phyloP scores from a whole-genome alignment of 35 echinoderm and acorn worm species.

The Holothuria glaberrima region DNA sequence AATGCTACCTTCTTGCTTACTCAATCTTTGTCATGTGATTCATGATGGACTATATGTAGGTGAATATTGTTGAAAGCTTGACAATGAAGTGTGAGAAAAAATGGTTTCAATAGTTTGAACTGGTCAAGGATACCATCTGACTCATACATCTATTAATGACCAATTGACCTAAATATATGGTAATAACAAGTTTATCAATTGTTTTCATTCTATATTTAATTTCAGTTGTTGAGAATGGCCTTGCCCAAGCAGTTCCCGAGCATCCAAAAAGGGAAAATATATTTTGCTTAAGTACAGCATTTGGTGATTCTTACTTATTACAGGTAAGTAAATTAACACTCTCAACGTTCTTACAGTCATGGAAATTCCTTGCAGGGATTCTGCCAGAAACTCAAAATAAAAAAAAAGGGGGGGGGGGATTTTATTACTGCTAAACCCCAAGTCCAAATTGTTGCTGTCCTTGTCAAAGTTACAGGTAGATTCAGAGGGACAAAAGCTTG shows the following conservation, averaged over 20 bases:
- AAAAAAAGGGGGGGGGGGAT: no score
- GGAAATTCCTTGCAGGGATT: no score
- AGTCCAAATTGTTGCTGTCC: no score
- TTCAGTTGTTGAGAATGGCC: conserved; percentile 89
- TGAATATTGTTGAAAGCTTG: no score
- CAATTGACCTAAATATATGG: neutral
- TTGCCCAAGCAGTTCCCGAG: conserved; percentile 96
- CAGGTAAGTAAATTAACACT: conserved; percentile 57
- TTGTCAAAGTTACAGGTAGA: no score
- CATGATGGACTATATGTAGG: no score
- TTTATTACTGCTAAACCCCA: no score
- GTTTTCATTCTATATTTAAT: neutral
- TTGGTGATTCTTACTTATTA: conserved; percentile 94
- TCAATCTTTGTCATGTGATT: no score
- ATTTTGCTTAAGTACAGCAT: conserved; percentile 95
- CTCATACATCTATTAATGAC: neutral
- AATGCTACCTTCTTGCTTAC: no score
- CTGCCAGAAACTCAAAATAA: no score
- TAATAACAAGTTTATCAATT: neutral
- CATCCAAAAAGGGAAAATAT: conserved; percentile 97
- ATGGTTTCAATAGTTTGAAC: neutral
- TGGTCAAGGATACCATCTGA: neutral
- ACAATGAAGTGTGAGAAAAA: neutral
- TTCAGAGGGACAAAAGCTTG: no score
- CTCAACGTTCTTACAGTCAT: no score